phyloP scores from a whole-genome alignment of 2,797 vertebrate genomes.

The Poliocrania exsul region DNA sequence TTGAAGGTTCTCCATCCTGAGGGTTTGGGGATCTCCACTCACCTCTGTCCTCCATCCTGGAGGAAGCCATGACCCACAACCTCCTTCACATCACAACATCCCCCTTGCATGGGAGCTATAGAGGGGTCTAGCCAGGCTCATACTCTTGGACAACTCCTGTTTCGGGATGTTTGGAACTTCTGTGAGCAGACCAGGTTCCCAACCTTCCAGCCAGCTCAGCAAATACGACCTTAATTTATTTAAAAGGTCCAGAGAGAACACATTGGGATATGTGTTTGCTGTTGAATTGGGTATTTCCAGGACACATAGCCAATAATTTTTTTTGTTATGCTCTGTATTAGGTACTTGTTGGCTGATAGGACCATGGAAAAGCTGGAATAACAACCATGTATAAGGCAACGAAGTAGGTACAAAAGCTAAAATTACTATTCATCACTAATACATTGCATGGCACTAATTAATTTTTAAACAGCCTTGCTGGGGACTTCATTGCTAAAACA shows the following conservation, averaged over 20 bases:
- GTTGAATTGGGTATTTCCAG: background rate
- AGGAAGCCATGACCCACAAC: background rate
- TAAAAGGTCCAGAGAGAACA: background rate
- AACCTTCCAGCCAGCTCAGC: background rate
- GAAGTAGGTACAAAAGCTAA: conserved; percentile 11
- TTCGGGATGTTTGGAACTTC: background rate
- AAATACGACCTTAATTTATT: background rate
- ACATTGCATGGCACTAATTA: conserved; percentile 65
- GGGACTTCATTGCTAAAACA: conserved; percentile 69
- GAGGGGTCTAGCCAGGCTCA: background rate
- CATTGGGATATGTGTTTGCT: rapidly evolving
- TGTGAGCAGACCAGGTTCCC: background rate
- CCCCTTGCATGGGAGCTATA: rapidly evolving
- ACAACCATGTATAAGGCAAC: background rate
- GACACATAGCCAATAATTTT: background rate
- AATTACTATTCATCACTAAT: conserved; percentile 46
- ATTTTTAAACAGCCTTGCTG: conserved; percentile 70
- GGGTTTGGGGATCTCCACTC: background rate
- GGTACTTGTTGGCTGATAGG: background rate
- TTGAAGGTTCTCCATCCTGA: background rate
- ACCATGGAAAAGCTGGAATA: background rate
- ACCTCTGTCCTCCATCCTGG: background rate
- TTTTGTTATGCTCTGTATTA: background rate
- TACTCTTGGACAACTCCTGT: background rate
- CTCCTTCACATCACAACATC: background rate